Percentiles rank a stretch among this genome's conserved stretches.
phyloP scores from a whole-genome alignment of 2,888 invertebrate genomes.

The Ochlodes sylvanus region DNA sequence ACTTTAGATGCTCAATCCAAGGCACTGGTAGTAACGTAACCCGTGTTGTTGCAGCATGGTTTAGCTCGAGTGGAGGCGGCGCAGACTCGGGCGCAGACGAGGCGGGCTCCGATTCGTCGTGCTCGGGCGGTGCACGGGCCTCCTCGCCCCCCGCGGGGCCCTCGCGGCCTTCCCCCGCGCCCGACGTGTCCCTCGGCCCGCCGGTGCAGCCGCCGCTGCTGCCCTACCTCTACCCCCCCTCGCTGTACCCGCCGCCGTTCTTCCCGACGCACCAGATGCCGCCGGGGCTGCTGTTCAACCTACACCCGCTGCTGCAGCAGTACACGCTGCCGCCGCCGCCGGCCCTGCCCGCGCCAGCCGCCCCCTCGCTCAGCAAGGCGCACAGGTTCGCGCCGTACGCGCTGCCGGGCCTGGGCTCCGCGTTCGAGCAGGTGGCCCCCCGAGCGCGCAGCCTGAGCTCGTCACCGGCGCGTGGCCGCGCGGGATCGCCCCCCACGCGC shows the following conservation, averaged over 20 bases:
- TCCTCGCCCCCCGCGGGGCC: slow-evolving; percentile 84
- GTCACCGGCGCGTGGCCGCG: slow-evolving; percentile 79
- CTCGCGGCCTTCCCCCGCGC: slow-evolving; percentile 90
- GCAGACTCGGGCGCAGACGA: slow-evolving; percentile 87
- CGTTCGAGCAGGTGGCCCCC: slow-evolving; percentile 95
- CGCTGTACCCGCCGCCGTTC: slow-evolving; percentile 91
- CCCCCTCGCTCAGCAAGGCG: slow-evolving; percentile 87
- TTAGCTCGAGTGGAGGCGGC: slow-evolving; percentile 85
- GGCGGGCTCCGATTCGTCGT: slow-evolving; percentile 90
- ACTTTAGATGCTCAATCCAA: background rate
- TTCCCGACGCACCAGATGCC: slow-evolving; percentile 92
- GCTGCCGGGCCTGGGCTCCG: slow-evolving; percentile 91
- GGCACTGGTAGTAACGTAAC: background rate
- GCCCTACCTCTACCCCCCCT: slow-evolving; percentile 96
- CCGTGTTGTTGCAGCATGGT: slow-evolving; percentile 83
- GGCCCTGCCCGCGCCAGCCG: slow-evolving; percentile 86
- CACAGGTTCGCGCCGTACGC: slow-evolving; percentile 95
- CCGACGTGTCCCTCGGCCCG: slow-evolving; percentile 97
- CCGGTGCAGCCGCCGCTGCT: slow-evolving; percentile 96
- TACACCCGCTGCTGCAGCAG: slow-evolving; percentile 94
- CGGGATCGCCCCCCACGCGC: slow-evolving; percentile 75
- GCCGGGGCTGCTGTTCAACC: slow-evolving; percentile 94
- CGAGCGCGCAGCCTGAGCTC: slow-evolving; percentile 87
- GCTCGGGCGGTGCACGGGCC: slow-evolving; percentile 87
- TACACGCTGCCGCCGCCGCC: slow-evolving; percentile 91